These are phyloP conservation scores for Heliothis subflexa DNA, from an alignment of 1,140 invertebrate genomes.

Conservation along the genomic window DNA sequence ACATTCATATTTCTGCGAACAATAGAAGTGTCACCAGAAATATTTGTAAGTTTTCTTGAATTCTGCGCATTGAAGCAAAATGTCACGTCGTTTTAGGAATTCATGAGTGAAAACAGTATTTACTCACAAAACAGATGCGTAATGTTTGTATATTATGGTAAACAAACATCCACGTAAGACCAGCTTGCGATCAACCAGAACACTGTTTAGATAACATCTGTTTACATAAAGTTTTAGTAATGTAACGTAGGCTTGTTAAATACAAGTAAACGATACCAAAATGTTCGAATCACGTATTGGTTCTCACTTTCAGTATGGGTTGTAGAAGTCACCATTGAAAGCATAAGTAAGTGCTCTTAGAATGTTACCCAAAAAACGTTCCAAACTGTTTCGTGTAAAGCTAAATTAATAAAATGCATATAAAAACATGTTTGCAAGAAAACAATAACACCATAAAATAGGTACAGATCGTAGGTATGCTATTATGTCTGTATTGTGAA, in stretches of 20 bases:
- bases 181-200: conserved; percentile 4
- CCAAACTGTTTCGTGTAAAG: no score
- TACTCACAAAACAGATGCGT: not conserved
- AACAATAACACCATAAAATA: conserved; percentile 17
- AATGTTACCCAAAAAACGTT: no score
- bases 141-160: conserved; percentile 12
- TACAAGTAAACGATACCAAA: conserved; percentile 12
- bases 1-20: not conserved
- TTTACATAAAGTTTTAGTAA: conserved; percentile 21
- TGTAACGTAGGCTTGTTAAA: conserved; percentile 20
- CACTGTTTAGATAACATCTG: conserved; percentile 32
- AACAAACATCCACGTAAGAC: conserved; percentile 16
- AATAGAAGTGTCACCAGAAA: not conserved
- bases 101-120: conserved; percentile 13
- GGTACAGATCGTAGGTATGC: not conserved
- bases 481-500: conserved; percentile 6
- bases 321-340: not conserved
- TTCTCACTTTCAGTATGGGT: not conserved
- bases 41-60: no score
- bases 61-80: not conserved
- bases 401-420: no score
- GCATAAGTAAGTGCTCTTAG: no score
- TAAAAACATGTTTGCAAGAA: not conserved
- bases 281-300: not conserved
- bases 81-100: not conserved